Evolutionary conservation across 1,140 invertebrate genomes (phyloP).

Genomic region (Parasteatoda tepidariorum): DNA sequence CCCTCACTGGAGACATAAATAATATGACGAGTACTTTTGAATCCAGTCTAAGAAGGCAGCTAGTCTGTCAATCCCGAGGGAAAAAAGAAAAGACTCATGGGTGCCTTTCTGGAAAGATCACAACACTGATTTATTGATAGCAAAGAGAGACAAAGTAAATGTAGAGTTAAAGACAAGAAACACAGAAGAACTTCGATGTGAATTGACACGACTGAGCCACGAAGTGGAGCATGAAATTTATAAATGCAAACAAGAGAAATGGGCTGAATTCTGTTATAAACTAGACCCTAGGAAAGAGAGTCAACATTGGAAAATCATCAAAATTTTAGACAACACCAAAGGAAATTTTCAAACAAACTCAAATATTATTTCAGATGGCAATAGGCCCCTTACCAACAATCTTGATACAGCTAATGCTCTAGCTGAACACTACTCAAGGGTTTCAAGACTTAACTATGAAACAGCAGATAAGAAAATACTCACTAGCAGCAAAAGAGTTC

Average conservation of each 20-base stretch:
- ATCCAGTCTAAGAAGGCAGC: background rate
- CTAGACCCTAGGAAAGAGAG: background rate
- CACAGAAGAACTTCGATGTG: background rate
- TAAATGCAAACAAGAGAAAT: background rate
- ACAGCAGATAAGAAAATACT: no score
- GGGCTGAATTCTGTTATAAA: background rate
- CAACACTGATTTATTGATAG: background rate
- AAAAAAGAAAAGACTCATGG: background rate
- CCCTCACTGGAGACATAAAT: background rate
- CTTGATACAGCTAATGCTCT: background rate
- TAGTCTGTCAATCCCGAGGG: background rate
- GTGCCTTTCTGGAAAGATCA: background rate
- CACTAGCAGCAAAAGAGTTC: background rate
- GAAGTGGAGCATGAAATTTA: background rate
- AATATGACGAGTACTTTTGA: background rate
- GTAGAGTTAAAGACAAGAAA: background rate
- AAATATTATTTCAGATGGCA: background rate
- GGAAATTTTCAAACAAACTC: background rate
- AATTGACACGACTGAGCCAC: background rate
- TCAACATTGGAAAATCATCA: constrained; percentile 1
- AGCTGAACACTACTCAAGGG: background rate
- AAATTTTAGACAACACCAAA: background rate
- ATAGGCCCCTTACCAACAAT: background rate
- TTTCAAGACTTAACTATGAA: no score
- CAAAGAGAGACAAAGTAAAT: background rate